Percentiles rank a stretch among this genome's conserved stretches.
phyloP scores from a whole-genome alignment of 2,113 vertebrate species.

The Rhea americana region DNA sequence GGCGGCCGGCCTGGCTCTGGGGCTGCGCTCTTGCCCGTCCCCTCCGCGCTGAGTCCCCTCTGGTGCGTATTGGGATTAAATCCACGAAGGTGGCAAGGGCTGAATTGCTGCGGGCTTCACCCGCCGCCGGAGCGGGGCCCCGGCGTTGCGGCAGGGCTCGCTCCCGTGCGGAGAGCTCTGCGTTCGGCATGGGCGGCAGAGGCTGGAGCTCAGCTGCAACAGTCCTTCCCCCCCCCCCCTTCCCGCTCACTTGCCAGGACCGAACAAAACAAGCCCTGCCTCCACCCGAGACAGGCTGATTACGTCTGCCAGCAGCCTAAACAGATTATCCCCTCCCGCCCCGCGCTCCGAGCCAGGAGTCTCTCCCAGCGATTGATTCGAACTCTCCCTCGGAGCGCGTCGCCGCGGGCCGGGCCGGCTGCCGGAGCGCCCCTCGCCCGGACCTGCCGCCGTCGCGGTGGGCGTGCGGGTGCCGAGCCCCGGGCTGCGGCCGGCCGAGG shows the following conservation, averaged over 20 bases:
- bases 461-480: accelerated
- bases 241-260: conserved; percentile 42
- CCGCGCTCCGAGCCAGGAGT: not conserved
- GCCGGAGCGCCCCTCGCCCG: not conserved
- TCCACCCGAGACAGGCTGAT: conserved; percentile 39
- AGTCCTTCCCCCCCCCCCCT: not conserved
- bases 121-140: not conserved
- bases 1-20: not conserved
- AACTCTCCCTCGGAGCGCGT: not conserved
- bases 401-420: not conserved
- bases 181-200: not conserved
- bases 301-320: conserved; percentile 48
- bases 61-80: not conserved
- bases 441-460: not conserved
- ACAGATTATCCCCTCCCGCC: conserved; percentile 33
- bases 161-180: not conserved
- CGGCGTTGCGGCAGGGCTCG: not conserved
- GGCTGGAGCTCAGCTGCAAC: not conserved
- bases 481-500: not conserved
- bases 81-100: not conserved
- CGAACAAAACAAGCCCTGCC: conserved; percentile 61
- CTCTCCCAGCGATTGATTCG: not conserved
- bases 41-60: not conserved
- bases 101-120: not conserved
- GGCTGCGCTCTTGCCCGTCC: not conserved